Conservation (phyloP, 2,113 vertebrate species). For the Echinops telfairi region DNA sequence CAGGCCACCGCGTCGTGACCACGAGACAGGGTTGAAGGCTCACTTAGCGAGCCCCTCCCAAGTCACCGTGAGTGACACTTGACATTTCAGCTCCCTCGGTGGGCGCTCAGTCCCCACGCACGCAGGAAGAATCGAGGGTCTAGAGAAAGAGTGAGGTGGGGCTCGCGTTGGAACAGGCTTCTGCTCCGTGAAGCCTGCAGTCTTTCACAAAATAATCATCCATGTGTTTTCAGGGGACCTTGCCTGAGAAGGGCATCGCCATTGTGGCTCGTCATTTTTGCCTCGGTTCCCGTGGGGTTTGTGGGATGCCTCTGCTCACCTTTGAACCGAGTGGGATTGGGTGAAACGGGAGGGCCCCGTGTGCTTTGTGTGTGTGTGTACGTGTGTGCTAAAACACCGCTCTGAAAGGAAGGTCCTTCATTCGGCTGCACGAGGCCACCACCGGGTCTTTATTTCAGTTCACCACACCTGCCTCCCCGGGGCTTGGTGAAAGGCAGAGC, state of each 20-base stretch:
- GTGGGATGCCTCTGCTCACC: background rate
- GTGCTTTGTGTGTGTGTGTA: background rate
- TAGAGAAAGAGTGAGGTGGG: background rate
- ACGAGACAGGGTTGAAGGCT: background rate
- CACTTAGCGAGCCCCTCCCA: background rate
- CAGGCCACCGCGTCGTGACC: background rate
- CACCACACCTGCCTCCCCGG: background rate
- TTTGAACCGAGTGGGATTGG: background rate
- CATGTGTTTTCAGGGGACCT: background rate
- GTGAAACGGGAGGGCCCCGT: conserved; percentile 3
- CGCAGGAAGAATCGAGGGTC: no score
- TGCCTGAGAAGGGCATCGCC: background rate
- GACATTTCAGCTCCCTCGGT: no score
- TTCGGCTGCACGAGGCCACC: background rate
- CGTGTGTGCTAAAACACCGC: background rate
- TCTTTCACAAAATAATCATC: background rate
- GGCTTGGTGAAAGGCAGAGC: conserved; percentile 35
- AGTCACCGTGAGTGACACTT: no score
- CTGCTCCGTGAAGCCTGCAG: background rate
- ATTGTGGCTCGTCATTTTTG: background rate
- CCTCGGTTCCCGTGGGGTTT: background rate
- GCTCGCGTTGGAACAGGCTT: background rate
- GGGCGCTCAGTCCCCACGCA: no score
- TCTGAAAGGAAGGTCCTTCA: conserved; percentile 22
- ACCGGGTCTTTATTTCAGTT: background rate